phyloP scores from a whole-genome alignment of 2,888 invertebrate species.

The Campoletis raptor region DNA sequence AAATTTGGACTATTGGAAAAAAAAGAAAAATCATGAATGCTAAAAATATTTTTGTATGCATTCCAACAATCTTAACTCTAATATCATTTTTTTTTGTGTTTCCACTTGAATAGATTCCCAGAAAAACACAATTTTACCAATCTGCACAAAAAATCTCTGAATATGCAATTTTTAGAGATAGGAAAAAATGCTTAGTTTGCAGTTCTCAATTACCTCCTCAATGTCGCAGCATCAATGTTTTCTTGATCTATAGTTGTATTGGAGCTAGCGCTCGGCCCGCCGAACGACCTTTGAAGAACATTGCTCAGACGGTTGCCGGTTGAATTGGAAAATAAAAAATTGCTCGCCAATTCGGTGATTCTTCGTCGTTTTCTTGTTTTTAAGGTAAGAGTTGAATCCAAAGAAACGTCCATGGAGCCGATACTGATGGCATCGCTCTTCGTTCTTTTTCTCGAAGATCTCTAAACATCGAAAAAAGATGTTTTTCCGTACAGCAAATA shows the following conservation, averaged over 20 bases:
- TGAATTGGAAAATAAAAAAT: slow-evolving; percentile 77
- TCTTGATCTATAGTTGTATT: slow-evolving; percentile 76
- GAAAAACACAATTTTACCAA: too few species aligned
- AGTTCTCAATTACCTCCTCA: slow-evolving; percentile 37
- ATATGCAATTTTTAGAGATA: neutral
- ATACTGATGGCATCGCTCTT: slow-evolving; percentile 82
- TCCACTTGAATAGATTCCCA: too few species aligned
- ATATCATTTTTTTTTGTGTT: too few species aligned
- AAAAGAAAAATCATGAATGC: too few species aligned
- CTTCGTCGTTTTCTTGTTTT: slow-evolving; percentile 79
- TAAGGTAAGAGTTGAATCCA: slow-evolving; percentile 75
- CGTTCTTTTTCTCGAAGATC: slow-evolving; percentile 81
- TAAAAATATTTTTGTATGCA: too few species aligned
- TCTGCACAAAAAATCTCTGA: neutral
- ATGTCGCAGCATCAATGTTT: slow-evolving; percentile 62
- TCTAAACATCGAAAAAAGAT: slow-evolving; percentile 69
- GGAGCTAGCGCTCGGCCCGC: slow-evolving; percentile 72
- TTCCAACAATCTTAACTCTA: too few species aligned
- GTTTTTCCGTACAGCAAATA: neutral
- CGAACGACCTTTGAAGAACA: slow-evolving; percentile 76
- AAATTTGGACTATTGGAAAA: neutral
- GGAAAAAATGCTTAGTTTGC: slow-evolving; percentile 62
- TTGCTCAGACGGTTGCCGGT: slow-evolving; percentile 69
- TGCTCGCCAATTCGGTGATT: slow-evolving; percentile 81
- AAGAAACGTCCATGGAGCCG: slow-evolving; percentile 81